Conservation (phyloP, 1,140 invertebrate species). For the Nasonia longicornis region DNA sequence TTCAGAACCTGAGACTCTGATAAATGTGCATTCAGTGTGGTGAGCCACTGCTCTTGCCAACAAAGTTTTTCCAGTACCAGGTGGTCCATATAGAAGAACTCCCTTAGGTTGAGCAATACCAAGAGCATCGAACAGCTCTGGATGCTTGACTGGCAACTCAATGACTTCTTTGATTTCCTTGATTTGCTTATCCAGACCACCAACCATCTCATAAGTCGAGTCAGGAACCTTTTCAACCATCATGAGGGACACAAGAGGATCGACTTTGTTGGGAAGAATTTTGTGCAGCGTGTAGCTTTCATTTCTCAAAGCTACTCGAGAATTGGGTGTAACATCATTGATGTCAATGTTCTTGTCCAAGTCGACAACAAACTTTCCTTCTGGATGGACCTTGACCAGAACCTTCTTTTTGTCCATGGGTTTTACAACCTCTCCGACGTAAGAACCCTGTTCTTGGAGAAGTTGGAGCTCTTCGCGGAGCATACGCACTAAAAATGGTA, state of each 20-base stretch:
- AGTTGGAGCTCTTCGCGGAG: slow-evolving; percentile 97
- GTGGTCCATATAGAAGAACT: slow-evolving; percentile 97
- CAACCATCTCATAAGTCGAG: slow-evolving; percentile 99
- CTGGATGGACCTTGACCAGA: slow-evolving; percentile 98
- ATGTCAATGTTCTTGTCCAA: slow-evolving; percentile 99
- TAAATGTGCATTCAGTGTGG: slow-evolving; percentile 99
- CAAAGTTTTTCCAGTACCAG: slow-evolving; percentile 91
- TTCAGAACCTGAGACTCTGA: slow-evolving; percentile 98
- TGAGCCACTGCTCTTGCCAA: slow-evolving; percentile 98
- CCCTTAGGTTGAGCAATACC: slow-evolving; percentile 99
- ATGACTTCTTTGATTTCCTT: slow-evolving; percentile 99
- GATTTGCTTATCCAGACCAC: slow-evolving; percentile 99
- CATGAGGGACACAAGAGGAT: slow-evolving; percentile 99
- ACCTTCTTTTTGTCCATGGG: slow-evolving; percentile 99
- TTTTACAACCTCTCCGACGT: slow-evolving; percentile 99
- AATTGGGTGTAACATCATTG: slow-evolving; percentile 97
- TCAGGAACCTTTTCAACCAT: slow-evolving; percentile 99
- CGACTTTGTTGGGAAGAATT: slow-evolving; percentile 99
- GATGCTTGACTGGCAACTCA: slow-evolving; percentile 99
- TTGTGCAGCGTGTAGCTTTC: slow-evolving; percentile 99
- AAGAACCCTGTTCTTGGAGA: slow-evolving; percentile 98
- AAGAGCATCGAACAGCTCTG: slow-evolving; percentile 98
- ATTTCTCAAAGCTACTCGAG: slow-evolving; percentile 96
- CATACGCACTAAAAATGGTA: slow-evolving; percentile 85
- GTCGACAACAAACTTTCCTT: slow-evolving; percentile 99